phyloP scores from a whole-genome alignment of 2,113 vertebrate species.

The Psittacus erithacus region DNA sequence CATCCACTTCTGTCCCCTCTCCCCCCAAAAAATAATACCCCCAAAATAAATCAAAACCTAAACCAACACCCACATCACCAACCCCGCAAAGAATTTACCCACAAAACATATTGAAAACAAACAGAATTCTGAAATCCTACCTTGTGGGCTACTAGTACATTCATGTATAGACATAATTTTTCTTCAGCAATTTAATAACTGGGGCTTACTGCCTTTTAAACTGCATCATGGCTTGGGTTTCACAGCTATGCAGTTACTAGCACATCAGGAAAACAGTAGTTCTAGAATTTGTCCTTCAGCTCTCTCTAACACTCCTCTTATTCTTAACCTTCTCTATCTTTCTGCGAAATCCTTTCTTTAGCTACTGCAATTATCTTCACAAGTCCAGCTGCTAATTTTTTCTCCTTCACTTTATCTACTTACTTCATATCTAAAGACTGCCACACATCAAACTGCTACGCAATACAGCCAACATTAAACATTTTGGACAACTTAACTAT shows the following conservation, averaged over 20 bases:
- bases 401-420: not conserved
- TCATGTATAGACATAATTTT: not conserved
- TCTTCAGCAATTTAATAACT: not conserved
- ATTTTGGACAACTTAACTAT: not conserved
- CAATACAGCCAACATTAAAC: not conserved
- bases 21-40: not conserved
- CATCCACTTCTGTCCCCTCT: too few species aligned
- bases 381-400: not conserved
- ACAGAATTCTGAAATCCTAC: not conserved
- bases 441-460: not conserved
- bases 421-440: not conserved
- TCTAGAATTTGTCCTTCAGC: not conserved
- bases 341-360: not conserved
- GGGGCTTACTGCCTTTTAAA: not conserved
- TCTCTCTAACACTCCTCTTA: not conserved
- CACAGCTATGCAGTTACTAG: not conserved
- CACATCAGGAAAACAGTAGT: not conserved
- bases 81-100: not conserved
- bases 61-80: not conserved
- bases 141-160: not conserved
- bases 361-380: not conserved
- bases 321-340: not conserved
- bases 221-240: not conserved
- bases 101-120: not conserved
- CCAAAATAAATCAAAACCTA: not conserved